Base-by-base conservation (phyloP, 1,140 invertebrate species). In the Pygmarrhopalites habei region DNA sequence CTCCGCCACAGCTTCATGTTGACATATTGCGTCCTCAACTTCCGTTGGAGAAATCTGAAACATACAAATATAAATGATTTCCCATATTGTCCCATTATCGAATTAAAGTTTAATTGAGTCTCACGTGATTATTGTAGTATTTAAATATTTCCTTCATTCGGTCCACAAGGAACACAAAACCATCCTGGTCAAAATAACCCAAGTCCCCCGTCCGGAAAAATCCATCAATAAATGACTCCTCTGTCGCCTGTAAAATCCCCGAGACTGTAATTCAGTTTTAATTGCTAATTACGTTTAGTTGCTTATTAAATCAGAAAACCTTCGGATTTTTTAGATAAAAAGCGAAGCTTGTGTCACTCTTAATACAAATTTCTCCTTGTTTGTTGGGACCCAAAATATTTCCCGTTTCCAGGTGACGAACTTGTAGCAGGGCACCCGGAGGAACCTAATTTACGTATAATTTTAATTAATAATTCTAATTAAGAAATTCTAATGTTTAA, bases 101-200 rank as follows among this genome's bases (percentile, higher is more conserved):
- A n/a, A n/a, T n/a, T n/a, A n/a, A n/a, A n/a, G n/a, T n/a, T n/a
- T n/a, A n/a, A n/a, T n/a, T n/a, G n/a, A n/a, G n/a, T 41, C 26
- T 62, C 60, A 70, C 66, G 51, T 66, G 64, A 58, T 68, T 56
- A 28, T 57, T 59, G 15, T 39, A 56, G 35, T 66, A 71, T 60
- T 75, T 75, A 41, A 75, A 72, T 43, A 74, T 69, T 57, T 74
- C 72, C 58, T 74, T 75, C 4, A 70, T 58, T 44, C 74, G 68
- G 55, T 74, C 74, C 17, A 72, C 65, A 26, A 75, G 66, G 46
- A 66, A 72, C 21, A 75, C 66, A 41, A 60, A 68, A 5, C 70
- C 74, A 26, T 74, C 70, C 19, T 68, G 60, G 44, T 72, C 67
- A 35, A 68, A 72, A 25, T 70, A 68, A 15, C 68, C 73, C 25